Conservation (phyloP, 2,113 vertebrate genomes). For the Boulengeromyrus knoepffleri region DNA sequence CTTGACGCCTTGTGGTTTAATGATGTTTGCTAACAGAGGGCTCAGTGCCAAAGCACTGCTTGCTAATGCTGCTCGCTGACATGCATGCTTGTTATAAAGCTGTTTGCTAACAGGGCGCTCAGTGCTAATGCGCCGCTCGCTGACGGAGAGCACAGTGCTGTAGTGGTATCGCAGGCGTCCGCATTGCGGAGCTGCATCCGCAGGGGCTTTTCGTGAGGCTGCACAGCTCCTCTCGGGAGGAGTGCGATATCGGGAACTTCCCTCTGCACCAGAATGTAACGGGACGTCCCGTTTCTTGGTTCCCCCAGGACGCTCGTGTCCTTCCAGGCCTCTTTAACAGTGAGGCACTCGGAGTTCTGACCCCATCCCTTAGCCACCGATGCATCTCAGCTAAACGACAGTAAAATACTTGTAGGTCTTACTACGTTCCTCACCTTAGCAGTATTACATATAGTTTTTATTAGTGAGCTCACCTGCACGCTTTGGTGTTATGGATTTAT, state of each 20-base stretch:
- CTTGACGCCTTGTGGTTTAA: neutral
- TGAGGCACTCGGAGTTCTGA: neutral
- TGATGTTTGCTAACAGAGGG: neutral
- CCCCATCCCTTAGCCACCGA: neutral
- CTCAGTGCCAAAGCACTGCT: neutral
- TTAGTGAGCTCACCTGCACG: neutral
- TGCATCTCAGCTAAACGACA: neutral
- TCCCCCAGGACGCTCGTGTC: neutral
- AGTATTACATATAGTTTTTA: neutral
- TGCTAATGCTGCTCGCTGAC: neutral
- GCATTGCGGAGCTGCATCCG: neutral
- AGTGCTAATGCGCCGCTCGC: neutral
- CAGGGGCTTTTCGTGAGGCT: neutral
- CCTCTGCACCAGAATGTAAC: constrained; percentile 2
- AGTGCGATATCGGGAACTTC: neutral
- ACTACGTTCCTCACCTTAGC: neutral
- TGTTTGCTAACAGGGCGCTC: too few relatives aligned
- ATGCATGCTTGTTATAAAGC: neutral
- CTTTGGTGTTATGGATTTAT: neutral
- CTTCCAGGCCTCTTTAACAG: neutral
- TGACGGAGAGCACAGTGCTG: neutral
- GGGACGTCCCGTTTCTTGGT: neutral
- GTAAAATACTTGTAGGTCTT: neutral
- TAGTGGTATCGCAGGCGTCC: neutral
- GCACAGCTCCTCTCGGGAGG: neutral